These are phyloP conservation scores for Electrophaes corylata DNA, from an alignment of 2,888 invertebrate genomes.

Conservation along the genomic window DNA sequence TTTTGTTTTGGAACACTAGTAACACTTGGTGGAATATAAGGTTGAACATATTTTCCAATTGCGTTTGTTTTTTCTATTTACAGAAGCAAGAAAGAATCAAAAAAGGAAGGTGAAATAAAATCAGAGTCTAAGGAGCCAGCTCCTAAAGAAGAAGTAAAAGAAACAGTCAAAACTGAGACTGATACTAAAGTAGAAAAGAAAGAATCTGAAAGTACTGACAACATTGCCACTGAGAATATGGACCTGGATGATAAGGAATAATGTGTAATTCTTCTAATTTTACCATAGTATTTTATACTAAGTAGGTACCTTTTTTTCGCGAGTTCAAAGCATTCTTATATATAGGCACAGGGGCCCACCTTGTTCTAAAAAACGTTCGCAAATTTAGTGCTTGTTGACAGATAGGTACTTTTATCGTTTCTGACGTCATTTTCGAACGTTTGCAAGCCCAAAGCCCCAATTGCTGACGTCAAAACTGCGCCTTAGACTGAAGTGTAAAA, in stretches of 20 bases:
- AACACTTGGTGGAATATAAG: no score
- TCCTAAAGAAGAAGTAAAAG: conserved; percentile 24
- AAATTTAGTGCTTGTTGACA: no score
- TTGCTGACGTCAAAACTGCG: no score
- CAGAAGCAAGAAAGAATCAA: conserved; percentile 45
- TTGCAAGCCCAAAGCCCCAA: no score
- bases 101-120: conserved; percentile 39
- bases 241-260: conserved; percentile 67
- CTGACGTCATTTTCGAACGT: no score
- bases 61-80: background rate
- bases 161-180: conserved; percentile 30
- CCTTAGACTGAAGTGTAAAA: no score
- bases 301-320: background rate
- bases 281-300: background rate
- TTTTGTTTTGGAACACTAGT: no score
- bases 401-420: no score
- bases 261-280: background rate
- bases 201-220: conserved; percentile 46
- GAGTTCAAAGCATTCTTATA: background rate
- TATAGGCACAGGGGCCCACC: no score
- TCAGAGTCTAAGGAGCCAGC: conserved; percentile 23
- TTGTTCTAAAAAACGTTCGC: no score
- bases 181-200: conserved; percentile 34
- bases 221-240: conserved; percentile 59
- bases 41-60: background rate